Base-by-base conservation (phyloP, 2,113 vertebrate genomes). In the Lepidothrix coronata region DNA sequence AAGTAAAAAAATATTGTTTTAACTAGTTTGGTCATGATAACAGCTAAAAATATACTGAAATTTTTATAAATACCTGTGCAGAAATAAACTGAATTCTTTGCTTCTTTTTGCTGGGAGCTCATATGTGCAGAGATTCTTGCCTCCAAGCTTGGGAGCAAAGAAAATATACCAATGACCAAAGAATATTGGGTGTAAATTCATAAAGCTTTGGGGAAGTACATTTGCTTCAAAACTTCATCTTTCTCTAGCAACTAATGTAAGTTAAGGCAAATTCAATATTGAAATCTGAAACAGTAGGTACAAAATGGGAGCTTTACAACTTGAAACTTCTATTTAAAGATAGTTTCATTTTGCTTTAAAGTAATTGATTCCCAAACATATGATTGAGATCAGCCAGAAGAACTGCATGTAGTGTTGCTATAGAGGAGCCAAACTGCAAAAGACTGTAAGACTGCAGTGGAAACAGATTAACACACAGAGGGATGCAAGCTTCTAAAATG, bases 341-440 rank as follows among this genome's bases (percentile, higher is more conserved):
- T 13, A 27, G 18, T 43, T 61, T 83, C 10, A 16, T 70, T 93
- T 80, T 76, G 9, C 31, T 78, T 67, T 58, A 88, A 83, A 77
- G 59, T 19, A 73, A 71, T 33, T 70, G 16, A 51, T 90, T 77
- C 12, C 30, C 33, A 59, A 78, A 80, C 13, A 55, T 55, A 33
- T 24, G 19, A 49, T n/a, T 67, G 57, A 88, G 41, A 83, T 55
- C 14, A 84, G 30, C 8, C 33, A 63, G 86, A 90, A 93, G 55
- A 81, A 84, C 30, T 80, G 39, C 2, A 3, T 48, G 70, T 28
- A 35, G 37, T 0, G 0, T 70, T 84, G 37, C 27, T 81, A 15
- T 39, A 59, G 39, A 91, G 39, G 24, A 74, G n/a, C 17, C 51
- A 80, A 43, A 51, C 54, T 70, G 21, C 44, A 77, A 70, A 65